Base-by-base conservation (phyloP, 2,888 invertebrate species). In the Lordiphosa fenestrarum region DNA sequence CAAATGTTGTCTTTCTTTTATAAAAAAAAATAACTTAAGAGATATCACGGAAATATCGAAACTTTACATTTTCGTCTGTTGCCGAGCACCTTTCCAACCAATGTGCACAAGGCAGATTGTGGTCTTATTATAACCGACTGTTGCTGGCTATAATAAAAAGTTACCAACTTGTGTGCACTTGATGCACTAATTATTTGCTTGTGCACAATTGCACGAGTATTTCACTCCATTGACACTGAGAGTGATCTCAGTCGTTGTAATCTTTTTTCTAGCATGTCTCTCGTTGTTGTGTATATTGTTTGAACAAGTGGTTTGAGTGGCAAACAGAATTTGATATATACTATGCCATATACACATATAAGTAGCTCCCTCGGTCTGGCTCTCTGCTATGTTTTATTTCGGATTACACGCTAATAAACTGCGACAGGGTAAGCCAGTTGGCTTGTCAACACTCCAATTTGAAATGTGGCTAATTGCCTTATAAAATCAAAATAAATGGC, bases 171-270 rank as follows among this genome's bases (percentile, higher is more conserved):
- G 37, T 52, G n/a, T 54, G 44, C 35, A 53, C 49, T 53, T 56
- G 47, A 54, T 55, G 44, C 58, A 56, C 42, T 56, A 74, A 71
- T 75, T 69, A 63, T 69, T 69, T 67, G 51, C 54, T 36, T 41
- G 39, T 4, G 44, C 15, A 44, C 44, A 30, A 30, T 30, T 30
- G 30, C 9, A 30, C 30, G 30, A 30, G 30, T 56, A 38, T 56
- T 56, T 37, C 44, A 48, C 37, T 52, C 42, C 60, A 56, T 78
- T 76, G 66, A 65, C 73, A 69, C 51, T 62, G 38, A 40, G 47
- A 30, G 30, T 9, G 30, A 30, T 9, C 30, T 9, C 30, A 25
- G 25, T 6, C 6, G 25, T 25, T 25, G 25, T 30, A 7, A 30
- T 30, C 9, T 30, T 30, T 30, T 2, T 9, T 9, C 9, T 30